phyloP scores from a whole-genome alignment of 2,113 vertebrate species.

The Micronycteris hirsuta region DNA sequence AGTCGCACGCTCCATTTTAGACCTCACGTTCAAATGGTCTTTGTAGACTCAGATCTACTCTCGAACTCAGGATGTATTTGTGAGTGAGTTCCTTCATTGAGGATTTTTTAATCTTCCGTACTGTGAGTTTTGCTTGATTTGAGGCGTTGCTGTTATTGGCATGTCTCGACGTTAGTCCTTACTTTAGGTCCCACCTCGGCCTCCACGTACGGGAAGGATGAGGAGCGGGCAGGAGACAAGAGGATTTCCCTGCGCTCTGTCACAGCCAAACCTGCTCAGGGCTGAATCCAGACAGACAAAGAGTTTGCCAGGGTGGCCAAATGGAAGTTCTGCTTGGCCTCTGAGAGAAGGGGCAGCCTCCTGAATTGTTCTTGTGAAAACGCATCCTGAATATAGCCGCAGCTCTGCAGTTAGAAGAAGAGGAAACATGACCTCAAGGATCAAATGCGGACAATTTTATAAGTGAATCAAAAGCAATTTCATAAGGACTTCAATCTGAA shows the following conservation, averaged over 20 bases:
- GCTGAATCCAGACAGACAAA: neutral
- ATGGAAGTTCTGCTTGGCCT: neutral
- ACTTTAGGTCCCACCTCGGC: neutral
- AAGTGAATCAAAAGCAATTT: neutral
- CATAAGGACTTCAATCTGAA: neutral
- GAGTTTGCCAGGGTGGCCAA: neutral
- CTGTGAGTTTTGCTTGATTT: neutral
- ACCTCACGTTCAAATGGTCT: neutral
- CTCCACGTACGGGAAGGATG: neutral
- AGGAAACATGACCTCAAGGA: neutral
- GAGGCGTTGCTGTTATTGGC: neutral
- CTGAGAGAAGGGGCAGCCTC: neutral
- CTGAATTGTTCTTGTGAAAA: neutral
- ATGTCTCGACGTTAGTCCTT: neutral
- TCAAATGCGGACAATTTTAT: neutral
- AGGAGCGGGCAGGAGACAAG: neutral
- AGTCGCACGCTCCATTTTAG: neutral
- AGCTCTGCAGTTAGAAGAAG: neutral
- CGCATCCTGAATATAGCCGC: neutral
- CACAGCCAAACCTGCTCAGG: neutral
- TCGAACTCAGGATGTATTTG: neutral
- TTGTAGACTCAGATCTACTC: neutral
- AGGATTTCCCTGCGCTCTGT: neutral
- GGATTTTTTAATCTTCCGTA: neutral
- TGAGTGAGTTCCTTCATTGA: neutral